Conservation (phyloP, 2,113 vertebrate species). For the Nothocercus julius region DNA sequence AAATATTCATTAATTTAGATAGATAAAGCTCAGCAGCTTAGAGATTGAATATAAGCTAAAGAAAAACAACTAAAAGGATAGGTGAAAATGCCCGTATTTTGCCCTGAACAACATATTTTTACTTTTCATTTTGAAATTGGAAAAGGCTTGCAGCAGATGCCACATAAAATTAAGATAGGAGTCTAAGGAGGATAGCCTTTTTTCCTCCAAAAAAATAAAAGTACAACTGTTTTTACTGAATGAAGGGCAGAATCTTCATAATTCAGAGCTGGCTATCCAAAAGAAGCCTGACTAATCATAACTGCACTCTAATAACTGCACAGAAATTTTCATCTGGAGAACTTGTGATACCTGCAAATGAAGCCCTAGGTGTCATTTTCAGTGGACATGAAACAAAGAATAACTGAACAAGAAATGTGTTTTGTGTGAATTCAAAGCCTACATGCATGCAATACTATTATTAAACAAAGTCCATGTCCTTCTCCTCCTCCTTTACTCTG, state of each 20-base stretch:
- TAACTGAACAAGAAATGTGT: neutral
- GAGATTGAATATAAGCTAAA: neutral
- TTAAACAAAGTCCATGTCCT: neutral
- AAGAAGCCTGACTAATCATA: neutral
- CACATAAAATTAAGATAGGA: neutral
- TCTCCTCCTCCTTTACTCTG: neutral
- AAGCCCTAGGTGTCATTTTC: neutral
- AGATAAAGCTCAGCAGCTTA: neutral
- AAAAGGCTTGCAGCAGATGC: neutral
- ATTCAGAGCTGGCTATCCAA: too few relatives aligned
- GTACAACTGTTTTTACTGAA: neutral
- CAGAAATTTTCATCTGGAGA: neutral
- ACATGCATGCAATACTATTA: neutral
- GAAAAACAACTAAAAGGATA: neutral
- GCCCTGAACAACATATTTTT: neutral
- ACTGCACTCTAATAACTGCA: too few relatives aligned
- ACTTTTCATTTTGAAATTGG: neutral
- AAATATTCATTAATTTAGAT: neutral
- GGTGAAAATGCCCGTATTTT: neutral
- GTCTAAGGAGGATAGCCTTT: neutral
- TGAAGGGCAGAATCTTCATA: too few relatives aligned
- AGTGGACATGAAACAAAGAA: neutral
- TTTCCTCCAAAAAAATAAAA: neutral
- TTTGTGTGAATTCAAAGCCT: neutral
- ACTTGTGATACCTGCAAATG: too few relatives aligned